A percentile compares a stretch with the other conserved stretches of the same genome.
Evolutionary conservation across 35 echinoderm and acorn worm species (phyloP).

Genomic region (Lytechinus variegatus): DNA sequence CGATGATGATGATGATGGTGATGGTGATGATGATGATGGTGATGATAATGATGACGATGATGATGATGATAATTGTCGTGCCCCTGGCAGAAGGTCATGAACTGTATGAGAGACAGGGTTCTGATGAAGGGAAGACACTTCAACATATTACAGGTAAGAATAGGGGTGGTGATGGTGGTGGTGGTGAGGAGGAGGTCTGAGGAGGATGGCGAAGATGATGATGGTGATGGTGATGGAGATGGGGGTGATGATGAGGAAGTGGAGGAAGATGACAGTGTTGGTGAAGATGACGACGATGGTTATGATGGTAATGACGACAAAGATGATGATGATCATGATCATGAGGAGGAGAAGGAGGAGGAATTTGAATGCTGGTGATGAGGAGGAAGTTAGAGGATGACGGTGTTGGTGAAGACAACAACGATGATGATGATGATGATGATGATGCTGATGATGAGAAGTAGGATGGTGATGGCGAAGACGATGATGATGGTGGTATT

Average conservation of each 20-base stretch:
- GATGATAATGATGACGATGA: not conserved
- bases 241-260: no score
- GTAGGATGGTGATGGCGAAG: not conserved
- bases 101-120: not conserved
- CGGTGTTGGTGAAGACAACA: no score
- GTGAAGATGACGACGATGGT: no score
- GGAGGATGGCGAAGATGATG: no score
- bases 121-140: constrained; percentile 17
- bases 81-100: constrained; percentile 37
- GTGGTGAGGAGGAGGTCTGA: no score
- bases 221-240: no score
- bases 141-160: constrained; percentile 31
- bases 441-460: not conserved
- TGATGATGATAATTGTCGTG: not conserved
- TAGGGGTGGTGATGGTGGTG: no score
- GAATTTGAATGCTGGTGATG: no score
- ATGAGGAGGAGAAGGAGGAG: not conserved
- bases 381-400: no score
- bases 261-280: no score
- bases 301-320: no score
- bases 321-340: no score
- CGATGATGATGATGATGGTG: not conserved
- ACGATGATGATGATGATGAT: not conserved
- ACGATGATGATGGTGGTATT: not conserved
- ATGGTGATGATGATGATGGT: not conserved